Evolutionary conservation across 2,113 vertebrate species (phyloP).

Genomic region (Edolisoma coerulescens): DNA sequence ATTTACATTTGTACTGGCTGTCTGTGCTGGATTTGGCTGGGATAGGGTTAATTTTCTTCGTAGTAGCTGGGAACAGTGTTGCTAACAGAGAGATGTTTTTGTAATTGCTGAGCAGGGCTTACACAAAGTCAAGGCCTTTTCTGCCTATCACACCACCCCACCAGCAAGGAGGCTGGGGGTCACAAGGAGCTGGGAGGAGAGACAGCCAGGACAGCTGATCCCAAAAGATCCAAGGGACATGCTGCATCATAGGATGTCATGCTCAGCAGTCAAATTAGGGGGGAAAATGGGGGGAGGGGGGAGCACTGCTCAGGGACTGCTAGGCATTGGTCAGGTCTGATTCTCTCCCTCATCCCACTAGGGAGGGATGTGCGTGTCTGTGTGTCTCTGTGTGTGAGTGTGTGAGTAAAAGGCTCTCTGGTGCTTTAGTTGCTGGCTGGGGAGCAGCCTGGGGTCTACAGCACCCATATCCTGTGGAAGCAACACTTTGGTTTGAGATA

Average conservation of each 20-base stretch:
- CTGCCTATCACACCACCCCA: neutral
- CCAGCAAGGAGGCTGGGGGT: neutral
- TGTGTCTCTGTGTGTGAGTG: no score
- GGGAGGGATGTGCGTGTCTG: no score
- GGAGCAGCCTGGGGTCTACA: neutral
- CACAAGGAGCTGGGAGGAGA: neutral
- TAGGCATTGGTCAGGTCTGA: neutral
- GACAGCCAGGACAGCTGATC: neutral
- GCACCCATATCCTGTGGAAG: neutral
- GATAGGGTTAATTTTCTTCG: neutral
- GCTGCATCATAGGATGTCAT: neutral
- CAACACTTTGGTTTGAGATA: neutral
- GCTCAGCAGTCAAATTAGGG: neutral
- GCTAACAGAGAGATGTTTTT: neutral
- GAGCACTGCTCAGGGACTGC: neutral
- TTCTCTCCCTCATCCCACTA: neutral
- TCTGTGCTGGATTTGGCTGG: neutral
- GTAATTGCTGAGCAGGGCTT: neutral
- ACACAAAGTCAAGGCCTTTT: neutral
- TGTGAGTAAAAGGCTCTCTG: neutral
- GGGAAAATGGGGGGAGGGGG: neutral
- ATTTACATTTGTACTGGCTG: neutral
- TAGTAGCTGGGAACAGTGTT: neutral
- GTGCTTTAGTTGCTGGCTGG: accelerated
- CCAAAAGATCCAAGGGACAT: neutral